Evolutionary conservation across 2,113 vertebrate species (phyloP).

Genomic region (Cephalopholis sonnerati): DNA sequence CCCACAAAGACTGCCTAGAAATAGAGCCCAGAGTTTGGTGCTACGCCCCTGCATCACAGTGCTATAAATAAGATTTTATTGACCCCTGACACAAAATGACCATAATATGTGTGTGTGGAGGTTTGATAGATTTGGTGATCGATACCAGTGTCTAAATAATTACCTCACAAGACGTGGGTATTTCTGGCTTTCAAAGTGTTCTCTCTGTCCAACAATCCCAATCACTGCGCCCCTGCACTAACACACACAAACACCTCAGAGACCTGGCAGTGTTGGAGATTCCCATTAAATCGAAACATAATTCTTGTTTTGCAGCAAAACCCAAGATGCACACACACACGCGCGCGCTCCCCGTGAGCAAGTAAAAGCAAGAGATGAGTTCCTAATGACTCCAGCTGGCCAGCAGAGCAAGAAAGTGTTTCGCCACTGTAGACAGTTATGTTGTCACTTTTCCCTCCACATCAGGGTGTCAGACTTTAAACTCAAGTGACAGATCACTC

Average conservation of each 20-base stretch:
- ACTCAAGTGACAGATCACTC: constrained; percentile 74
- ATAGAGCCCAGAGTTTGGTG: no score
- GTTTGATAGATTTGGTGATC: constrained; percentile 33
- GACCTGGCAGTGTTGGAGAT: constrained; percentile 23
- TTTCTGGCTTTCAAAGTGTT: constrained; percentile 11
- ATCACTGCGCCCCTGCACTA: constrained; percentile 5
- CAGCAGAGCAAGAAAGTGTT: constrained; percentile 55
- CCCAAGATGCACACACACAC: neutral
- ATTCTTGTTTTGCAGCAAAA: constrained; percentile 37
- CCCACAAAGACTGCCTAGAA: no score
- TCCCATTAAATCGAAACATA: constrained; percentile 38
- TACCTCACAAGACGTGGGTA: constrained; percentile 14
- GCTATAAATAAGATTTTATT: constrained; percentile 12
- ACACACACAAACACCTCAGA: constrained; percentile 30
- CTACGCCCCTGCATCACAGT: no score
- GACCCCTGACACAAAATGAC: constrained; percentile 6
- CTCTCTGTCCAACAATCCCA: constrained; percentile 35
- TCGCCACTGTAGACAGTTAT: constrained; percentile 54
- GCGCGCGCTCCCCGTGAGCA: constrained; percentile 7
- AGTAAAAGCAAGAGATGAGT: constrained; percentile 53
- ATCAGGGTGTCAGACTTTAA: constrained; percentile 73
- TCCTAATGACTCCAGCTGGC: constrained; percentile 64
- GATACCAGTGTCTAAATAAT: constrained; percentile 37
- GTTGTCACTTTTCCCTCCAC: constrained; percentile 68
- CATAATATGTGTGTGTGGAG: constrained; percentile 6